Percentiles rank a stretch among this genome's conserved stretches.
Conservation (phyloP, 2,888 invertebrate genomes). For the Halocaridina rubra region DNA sequence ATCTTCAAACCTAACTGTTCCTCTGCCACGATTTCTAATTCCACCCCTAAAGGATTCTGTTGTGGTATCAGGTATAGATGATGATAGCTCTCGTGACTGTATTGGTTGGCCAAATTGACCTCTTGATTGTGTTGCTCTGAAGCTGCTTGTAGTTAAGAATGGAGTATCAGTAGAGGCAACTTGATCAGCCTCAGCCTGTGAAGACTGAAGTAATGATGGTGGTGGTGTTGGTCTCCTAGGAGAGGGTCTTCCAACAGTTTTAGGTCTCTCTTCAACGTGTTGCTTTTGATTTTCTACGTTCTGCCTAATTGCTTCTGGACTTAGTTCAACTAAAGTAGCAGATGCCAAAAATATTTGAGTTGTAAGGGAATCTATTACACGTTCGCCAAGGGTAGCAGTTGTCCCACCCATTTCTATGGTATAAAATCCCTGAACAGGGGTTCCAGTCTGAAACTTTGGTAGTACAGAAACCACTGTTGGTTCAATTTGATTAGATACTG, state of each 20-base stretch:
- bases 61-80: neutral
- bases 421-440: slow-evolving; percentile 54
- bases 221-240: neutral
- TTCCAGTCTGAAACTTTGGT: slow-evolving; percentile 40
- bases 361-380: slow-evolving; percentile 64
- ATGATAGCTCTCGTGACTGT: neutral
- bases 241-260: neutral
- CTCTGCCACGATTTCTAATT: slow-evolving; percentile 35
- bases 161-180: slow-evolving; percentile 30
- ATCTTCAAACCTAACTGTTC: slow-evolving; percentile 40
- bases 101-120: neutral
- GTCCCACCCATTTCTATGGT: slow-evolving; percentile 61
- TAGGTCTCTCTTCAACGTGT: neutral
- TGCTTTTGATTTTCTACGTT: neutral
- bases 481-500: slow-evolving; percentile 65
- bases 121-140: slow-evolving; percentile 27
- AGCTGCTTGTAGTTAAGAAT: slow-evolving; percentile 45
- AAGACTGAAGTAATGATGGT: slow-evolving; percentile 30
- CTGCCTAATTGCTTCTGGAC: slow-evolving; percentile 25
- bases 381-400: slow-evolving; percentile 64
- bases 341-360: slow-evolving; percentile 65
- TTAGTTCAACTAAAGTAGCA: slow-evolving; percentile 63
- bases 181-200: slow-evolving; percentile 26
- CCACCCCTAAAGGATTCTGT: slow-evolving; percentile 21
- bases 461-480: slow-evolving; percentile 64